Conservation (phyloP, 2,113 vertebrate species). For the Syngnathoides biaculeatus region DNA sequence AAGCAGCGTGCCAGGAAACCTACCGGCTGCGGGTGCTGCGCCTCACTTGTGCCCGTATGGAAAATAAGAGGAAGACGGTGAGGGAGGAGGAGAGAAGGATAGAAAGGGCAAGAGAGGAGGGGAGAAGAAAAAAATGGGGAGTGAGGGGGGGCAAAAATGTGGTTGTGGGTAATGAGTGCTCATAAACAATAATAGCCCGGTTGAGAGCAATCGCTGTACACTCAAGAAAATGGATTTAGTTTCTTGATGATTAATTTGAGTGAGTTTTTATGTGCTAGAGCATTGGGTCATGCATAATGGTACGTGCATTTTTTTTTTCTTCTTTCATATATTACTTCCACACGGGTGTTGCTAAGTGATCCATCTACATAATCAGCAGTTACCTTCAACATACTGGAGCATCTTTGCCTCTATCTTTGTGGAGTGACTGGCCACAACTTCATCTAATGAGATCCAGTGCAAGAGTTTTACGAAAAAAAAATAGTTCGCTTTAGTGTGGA, state of each 20-base stretch:
- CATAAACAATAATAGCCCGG: constrained; percentile 29
- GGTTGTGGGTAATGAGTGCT: constrained; percentile 18
- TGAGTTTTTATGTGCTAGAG: constrained; percentile 9
- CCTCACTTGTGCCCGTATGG: constrained; percentile 55
- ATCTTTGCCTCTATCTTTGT: not conserved
- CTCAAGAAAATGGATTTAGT: constrained; percentile 10
- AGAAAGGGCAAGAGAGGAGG: constrained; percentile 18
- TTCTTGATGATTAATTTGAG: constrained; percentile 6
- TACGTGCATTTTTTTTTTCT: not conserved
- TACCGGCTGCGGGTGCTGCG: constrained; percentile 50
- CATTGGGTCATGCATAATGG: not conserved
- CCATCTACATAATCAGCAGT: not conserved
- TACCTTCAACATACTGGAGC: constrained; percentile 1
- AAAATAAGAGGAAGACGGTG: constrained; percentile 72
- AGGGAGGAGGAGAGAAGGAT: constrained; percentile 37
- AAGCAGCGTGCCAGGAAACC: constrained; percentile 74
- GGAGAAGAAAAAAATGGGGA: constrained; percentile 16
- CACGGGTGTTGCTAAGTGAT: not conserved
- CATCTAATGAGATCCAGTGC: not conserved
- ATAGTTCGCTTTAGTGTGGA: not conserved
- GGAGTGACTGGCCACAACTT: not conserved
- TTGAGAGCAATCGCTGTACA: constrained; percentile 14
- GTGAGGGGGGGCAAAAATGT: not conserved
- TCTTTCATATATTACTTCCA: not conserved
- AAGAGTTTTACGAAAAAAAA: not conserved